Conservation (phyloP, 2,888 invertebrate genomes). For the Tetramorium bicarinatum region DNA sequence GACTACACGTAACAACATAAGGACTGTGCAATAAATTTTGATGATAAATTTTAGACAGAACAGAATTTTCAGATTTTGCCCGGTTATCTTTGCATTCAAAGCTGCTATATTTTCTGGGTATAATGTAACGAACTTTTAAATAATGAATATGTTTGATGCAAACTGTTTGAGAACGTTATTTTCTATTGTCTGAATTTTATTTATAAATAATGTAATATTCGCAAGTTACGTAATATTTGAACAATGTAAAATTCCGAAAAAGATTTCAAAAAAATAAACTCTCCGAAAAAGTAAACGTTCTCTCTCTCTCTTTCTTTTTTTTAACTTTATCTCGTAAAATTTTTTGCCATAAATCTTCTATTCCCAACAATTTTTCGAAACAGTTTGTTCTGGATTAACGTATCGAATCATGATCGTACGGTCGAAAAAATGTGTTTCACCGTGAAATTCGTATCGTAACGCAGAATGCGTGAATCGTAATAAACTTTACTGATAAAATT, state of each 20-base stretch:
- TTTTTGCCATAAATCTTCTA: not conserved
- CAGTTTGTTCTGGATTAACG: not conserved
- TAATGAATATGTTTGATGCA: not conserved
- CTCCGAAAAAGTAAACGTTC: not conserved
- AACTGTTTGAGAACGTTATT: not conserved
- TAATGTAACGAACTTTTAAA: conserved; percentile 12
- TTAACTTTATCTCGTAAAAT: not conserved
- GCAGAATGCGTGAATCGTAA: not conserved
- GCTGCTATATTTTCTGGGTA: conserved; percentile 1
- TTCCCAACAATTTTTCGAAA: not conserved
- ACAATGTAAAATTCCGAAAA: not conserved
- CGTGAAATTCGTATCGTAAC: conserved; percentile 11
- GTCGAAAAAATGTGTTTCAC: not conserved
- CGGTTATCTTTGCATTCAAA: conserved; percentile 33
- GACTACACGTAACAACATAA: conserved; percentile 12
- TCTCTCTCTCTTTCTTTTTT: too few species aligned
- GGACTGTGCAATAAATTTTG: conserved; percentile 22
- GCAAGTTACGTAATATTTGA: not conserved
- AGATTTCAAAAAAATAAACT: not conserved
- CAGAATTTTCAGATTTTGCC: conserved; percentile 18
- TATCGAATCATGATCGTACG: not conserved
- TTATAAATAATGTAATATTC: not conserved
- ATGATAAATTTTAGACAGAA: conserved; percentile 23
- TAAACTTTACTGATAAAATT: conserved; percentile 17
- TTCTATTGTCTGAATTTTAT: not conserved